phyloP scores from a whole-genome alignment of 1,140 invertebrate genomes.

The Heliconius hewitsoni region DNA sequence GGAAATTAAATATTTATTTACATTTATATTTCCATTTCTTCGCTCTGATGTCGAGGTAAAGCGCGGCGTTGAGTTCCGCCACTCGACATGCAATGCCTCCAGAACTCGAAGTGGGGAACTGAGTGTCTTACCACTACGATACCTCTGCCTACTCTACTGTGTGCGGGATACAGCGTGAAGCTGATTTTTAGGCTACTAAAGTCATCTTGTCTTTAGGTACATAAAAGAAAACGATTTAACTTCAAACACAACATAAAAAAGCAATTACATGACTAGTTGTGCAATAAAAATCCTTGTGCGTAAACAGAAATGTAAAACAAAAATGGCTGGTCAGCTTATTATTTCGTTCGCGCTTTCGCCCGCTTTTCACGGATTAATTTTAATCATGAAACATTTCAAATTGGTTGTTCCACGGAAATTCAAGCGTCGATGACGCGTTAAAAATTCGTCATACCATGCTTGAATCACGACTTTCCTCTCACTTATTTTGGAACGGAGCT shows the following conservation, averaged over 20 bases:
- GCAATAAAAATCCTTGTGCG: neutral
- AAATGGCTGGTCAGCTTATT: neutral
- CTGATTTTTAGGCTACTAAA: neutral
- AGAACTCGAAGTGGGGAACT: too few species aligned
- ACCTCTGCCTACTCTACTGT: too few species aligned
- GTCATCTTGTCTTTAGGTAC: neutral
- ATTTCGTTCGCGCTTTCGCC: conserved; percentile 44
- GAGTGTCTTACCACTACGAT: too few species aligned
- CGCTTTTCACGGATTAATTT: conserved; percentile 43
- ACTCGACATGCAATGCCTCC: too few species aligned
- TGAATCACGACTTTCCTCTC: conserved; percentile 44
- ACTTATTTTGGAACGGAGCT: conserved; percentile 22
- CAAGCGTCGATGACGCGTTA: conserved; percentile 47
- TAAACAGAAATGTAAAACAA: conserved; percentile 11
- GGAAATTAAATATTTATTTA: too few species aligned
- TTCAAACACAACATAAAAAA: neutral
- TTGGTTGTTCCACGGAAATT: conserved; percentile 52
- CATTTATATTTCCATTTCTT: too few species aligned
- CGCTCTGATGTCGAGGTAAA: too few species aligned
- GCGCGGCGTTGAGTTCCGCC: too few species aligned
- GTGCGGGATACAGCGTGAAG: too few species aligned
- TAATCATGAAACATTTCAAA: conserved; percentile 50
- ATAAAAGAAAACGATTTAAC: neutral
- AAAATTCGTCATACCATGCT: conserved; percentile 49
- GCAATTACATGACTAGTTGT: neutral